Conservation (phyloP, 2,797 vertebrate genomes). For the Clarias pachynema region DNA sequence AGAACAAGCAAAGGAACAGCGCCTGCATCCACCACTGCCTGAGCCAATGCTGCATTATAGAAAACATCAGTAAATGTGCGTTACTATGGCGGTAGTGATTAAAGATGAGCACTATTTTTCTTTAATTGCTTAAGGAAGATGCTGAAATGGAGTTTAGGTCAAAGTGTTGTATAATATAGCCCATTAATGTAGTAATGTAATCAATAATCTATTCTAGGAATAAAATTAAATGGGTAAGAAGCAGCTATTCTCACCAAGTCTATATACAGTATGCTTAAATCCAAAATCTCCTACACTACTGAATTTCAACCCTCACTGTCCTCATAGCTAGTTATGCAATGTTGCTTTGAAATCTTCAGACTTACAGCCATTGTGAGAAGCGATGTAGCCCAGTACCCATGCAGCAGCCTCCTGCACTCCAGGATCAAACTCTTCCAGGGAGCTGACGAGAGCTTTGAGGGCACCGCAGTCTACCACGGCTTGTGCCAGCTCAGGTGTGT, state of each 20-base stretch:
- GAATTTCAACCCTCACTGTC: neutral
- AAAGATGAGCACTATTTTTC: too few relatives aligned
- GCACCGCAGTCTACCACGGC: conserved; percentile 85
- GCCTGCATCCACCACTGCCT: conserved; percentile 91
- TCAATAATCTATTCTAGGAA: neutral
- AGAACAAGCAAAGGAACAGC: conserved; percentile 90
- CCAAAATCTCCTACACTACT: neutral
- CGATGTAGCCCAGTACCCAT: conserved; percentile 86
- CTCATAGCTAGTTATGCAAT: neutral
- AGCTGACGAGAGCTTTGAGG: conserved; percentile 83
- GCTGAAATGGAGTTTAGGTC: neutral
- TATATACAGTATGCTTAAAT: neutral
- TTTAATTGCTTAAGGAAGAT: neutral
- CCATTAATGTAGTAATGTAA: neutral
- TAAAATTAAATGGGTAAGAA: neutral
- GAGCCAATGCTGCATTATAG: conserved; percentile 83
- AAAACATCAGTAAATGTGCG: neutral
- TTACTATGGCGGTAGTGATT: too few relatives aligned
- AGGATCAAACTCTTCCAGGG: conserved; percentile 93
- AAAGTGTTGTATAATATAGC: neutral
- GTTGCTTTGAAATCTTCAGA: conserved; percentile 11
- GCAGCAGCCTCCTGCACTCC: conserved; percentile 90
- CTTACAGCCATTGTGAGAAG: conserved; percentile 86
- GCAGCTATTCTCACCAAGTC: neutral
- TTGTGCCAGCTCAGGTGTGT: conserved; percentile 88